phyloP scores from a whole-genome alignment of 2,797 vertebrate genomes.

The Gallinago solitaria region DNA sequence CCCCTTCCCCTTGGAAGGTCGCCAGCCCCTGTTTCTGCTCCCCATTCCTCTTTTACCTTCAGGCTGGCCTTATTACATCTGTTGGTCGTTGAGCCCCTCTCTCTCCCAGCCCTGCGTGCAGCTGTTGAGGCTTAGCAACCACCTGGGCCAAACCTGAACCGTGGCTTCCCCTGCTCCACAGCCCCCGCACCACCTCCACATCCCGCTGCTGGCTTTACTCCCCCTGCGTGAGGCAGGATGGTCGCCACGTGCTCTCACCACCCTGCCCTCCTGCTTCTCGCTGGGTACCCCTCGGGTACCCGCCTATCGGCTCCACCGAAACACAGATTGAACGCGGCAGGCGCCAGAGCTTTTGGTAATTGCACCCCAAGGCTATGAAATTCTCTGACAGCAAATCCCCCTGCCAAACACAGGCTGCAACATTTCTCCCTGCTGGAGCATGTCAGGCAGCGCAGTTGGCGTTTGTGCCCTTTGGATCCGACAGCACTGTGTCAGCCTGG shows the following conservation, averaged over 20 bases:
- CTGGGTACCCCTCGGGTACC: not conserved
- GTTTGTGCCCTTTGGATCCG: not conserved
- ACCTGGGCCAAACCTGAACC: not conserved
- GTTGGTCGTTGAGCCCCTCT: not conserved
- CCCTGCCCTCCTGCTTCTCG: not conserved
- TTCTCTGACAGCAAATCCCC: not conserved
- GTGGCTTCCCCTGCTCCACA: not conserved
- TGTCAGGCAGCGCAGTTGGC: not conserved
- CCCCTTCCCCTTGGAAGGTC: not conserved
- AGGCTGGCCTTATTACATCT: not conserved
- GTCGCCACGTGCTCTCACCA: accelerated
- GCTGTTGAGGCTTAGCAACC: not conserved
- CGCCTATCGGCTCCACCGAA: not conserved
- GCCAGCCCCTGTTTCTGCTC: not conserved
- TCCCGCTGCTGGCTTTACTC: not conserved
- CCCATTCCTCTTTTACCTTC: not conserved
- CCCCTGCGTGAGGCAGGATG: accelerated
- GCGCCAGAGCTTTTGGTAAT: constrained; percentile 12
- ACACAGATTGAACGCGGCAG: not conserved
- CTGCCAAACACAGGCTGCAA: not conserved
- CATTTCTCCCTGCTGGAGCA: constrained; percentile 14
- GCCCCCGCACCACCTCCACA: not conserved
- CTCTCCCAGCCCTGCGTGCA: not conserved
- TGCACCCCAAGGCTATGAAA: constrained; percentile 5
- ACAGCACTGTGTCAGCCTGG: not conserved